Percentiles rank a stretch among this genome's conserved stretches.
Conservation (phyloP, 2,113 vertebrate genomes). For the Thunnus maccoyii region DNA sequence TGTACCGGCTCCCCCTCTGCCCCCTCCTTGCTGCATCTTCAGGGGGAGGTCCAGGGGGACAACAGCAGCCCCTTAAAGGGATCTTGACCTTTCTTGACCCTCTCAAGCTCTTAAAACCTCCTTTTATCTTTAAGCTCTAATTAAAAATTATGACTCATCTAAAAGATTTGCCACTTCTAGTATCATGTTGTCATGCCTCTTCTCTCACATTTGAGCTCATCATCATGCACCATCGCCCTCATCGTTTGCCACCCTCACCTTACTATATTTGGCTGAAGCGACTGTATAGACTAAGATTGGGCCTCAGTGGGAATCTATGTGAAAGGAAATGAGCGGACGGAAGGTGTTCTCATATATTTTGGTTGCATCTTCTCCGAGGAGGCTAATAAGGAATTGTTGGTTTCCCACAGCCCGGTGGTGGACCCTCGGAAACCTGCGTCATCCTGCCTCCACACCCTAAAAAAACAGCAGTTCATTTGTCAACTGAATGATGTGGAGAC, state of each 20-base stretch:
- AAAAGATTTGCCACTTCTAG: constrained; percentile 1
- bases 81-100: constrained; percentile 32
- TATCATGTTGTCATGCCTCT: constrained; percentile 1
- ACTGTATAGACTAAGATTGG: constrained; percentile 56
- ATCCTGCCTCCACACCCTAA: constrained; percentile 17
- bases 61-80: constrained; percentile 40
- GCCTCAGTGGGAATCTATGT: constrained; percentile 21
- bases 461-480: constrained; percentile 24
- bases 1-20: constrained; percentile 54
- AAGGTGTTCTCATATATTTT: constrained; percentile 11
- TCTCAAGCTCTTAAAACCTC: not conserved
- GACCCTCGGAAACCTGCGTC: not conserved
- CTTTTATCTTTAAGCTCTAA: constrained; percentile 21
- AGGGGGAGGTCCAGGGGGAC: constrained; percentile 54
- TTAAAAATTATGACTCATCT: constrained; percentile 20
- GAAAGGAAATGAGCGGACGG: constrained; percentile 22
- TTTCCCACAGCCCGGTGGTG: constrained; percentile 12
- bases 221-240: not conserved
- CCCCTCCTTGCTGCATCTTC: constrained; percentile 43
- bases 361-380: constrained; percentile 10
- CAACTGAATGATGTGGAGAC: constrained; percentile 20
- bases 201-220: constrained; percentile 32
- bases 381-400: constrained; percentile 7
- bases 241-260: not conserved
- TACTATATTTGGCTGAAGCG: constrained; percentile 37